phyloP scores from a whole-genome alignment of 2,797 vertebrate genomes.

The Lateolabrax maculatus region DNA sequence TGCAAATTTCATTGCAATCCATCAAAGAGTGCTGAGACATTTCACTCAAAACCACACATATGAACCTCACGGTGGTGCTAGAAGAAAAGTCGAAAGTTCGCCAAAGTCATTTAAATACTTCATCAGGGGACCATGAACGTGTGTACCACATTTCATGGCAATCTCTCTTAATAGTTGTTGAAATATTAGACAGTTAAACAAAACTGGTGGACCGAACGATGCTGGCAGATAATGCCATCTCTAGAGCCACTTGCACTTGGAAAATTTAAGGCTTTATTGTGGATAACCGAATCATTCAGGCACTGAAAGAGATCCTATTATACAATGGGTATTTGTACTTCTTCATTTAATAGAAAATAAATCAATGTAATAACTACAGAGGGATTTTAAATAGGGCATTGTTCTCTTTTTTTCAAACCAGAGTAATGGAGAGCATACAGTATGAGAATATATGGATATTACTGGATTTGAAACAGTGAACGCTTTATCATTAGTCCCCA shows the following conservation, averaged over 20 bases:
- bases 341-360: neutral
- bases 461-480: neutral
- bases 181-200: neutral
- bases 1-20: neutral
- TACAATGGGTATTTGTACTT: neutral
- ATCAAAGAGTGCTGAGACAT: neutral
- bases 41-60: neutral
- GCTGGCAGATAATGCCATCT: neutral
- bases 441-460: neutral
- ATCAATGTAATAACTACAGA: neutral
- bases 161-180: neutral
- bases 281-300: neutral
- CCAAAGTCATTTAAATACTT: neutral
- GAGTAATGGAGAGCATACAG: neutral
- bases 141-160: neutral
- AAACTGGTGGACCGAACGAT: neutral
- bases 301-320: neutral
- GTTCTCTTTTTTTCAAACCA: neutral
- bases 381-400: neutral
- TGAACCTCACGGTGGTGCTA: neutral
- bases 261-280: neutral
- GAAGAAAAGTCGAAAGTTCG: neutral
- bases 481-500: neutral
- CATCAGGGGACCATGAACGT: neutral
- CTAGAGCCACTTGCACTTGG: neutral